A percentile compares a stretch with the other conserved stretches of the same genome.
Conservation (phyloP, 1,140 invertebrate species). For the Theocolax elegans region DNA sequence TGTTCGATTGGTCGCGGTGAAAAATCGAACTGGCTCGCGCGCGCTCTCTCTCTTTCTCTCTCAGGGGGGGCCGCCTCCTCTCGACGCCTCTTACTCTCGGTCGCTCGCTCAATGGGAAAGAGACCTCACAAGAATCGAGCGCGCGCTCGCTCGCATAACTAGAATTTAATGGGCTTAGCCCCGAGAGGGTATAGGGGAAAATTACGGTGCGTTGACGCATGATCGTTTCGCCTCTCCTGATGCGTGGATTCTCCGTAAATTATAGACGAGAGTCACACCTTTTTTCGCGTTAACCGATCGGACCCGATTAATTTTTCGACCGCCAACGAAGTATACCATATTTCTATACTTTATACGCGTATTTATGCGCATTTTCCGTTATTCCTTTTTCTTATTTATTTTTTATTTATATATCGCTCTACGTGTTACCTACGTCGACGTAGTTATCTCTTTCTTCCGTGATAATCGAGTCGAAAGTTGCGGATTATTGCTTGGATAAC, state of each 20-base stretch:
- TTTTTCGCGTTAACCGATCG: constrained; percentile 25
- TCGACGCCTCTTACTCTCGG: too few species aligned
- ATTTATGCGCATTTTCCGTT: too few species aligned
- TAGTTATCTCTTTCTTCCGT: too few species aligned
- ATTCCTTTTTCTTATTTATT: too few species aligned
- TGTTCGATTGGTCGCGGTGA: constrained; percentile 59
- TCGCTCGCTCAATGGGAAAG: constrained; percentile 23
- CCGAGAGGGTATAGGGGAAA: constrained; percentile 43
- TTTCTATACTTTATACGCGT: too few species aligned
- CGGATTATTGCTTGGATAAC: too few species aligned
- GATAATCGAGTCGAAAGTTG: too few species aligned
- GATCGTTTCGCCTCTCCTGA: neutral
- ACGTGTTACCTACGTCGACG: too few species aligned
- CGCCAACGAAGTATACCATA: too few species aligned
- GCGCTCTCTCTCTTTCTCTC: neutral
- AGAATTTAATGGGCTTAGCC: constrained; percentile 54
- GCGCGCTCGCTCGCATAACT: constrained; percentile 47
- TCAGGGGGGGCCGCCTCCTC: neutral
- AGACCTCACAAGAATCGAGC: constrained; percentile 31
- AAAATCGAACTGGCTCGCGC: too few species aligned
- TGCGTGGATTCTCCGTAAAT: constrained; percentile 46
- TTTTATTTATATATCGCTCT: too few species aligned
- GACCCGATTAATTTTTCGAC: too few species aligned
- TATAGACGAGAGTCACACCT: constrained; percentile 40
- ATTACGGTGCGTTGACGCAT: constrained; percentile 47